These are phyloP conservation scores for Nothobranchius kuhntae DNA, from an alignment of 2,113 vertebrate species.

Conservation along the genomic window DNA sequence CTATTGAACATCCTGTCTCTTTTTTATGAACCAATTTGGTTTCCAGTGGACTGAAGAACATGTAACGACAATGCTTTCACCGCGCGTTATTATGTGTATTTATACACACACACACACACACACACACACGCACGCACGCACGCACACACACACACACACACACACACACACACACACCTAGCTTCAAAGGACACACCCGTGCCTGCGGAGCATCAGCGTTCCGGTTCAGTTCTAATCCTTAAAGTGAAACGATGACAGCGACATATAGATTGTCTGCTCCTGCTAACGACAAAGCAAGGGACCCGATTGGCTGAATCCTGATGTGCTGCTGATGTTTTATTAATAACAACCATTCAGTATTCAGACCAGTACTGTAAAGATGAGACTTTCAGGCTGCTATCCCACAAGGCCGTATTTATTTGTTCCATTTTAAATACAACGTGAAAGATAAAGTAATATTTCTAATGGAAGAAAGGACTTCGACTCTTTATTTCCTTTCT, in stretches of 20 bases:
- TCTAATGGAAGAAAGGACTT: background rate
- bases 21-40: conserved; percentile 13
- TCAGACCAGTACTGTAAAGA: conserved; percentile 10
- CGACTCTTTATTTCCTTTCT: conserved; percentile 4
- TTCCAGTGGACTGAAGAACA: conserved; percentile 18
- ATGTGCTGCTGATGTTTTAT: conserved; percentile 14
- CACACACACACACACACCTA: conserved; percentile 19
- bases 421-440: background rate
- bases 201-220: conserved; percentile 24
- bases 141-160: conserved; percentile 20
- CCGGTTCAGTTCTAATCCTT: conserved; percentile 16
- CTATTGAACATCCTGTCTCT: background rate
- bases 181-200: conserved; percentile 39
- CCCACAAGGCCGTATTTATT: background rate
- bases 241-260: conserved; percentile 12
- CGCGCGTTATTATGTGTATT: background rate
- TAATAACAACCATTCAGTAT: conserved; percentile 4
- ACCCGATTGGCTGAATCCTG: conserved; percentile 11
- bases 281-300: background rate
- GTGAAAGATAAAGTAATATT: conserved; percentile 15
- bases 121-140: no score
- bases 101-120: conserved; percentile 29
- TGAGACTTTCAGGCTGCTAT: background rate
- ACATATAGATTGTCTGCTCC: background rate
- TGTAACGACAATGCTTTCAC: background rate